These are phyloP conservation scores for Dolichallabes microphthalmus DNA, from an alignment of 2,113 vertebrate species.

Conservation along the genomic window DNA sequence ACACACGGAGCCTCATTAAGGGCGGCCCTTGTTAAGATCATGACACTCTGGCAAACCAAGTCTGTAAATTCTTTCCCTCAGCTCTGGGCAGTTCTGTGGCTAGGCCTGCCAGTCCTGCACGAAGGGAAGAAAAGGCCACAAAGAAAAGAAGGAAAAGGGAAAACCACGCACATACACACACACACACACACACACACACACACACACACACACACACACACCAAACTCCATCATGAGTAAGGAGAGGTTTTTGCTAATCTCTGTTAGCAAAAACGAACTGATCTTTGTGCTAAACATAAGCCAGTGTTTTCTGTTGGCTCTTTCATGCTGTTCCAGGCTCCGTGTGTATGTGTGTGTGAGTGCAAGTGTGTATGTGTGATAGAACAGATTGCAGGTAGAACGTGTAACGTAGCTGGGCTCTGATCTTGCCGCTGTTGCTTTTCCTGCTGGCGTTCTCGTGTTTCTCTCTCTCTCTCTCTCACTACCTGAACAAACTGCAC, in stretches of 20 bases:
- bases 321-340: conserved; percentile 4
- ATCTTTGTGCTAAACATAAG: conserved; percentile 20
- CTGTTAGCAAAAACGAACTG: conserved; percentile 24
- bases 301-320: conserved; percentile 7
- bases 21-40: conserved; percentile 40
- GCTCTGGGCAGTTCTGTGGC: conserved; percentile 27
- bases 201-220: conserved; percentile 25
- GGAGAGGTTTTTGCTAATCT: conserved; percentile 36
- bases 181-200: conserved; percentile 8
- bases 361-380: neutral
- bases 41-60: conserved; percentile 48
- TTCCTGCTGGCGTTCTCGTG: conserved; percentile 22
- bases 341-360: neutral
- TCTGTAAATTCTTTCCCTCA: conserved; percentile 45
- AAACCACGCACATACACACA: conserved; percentile 27
- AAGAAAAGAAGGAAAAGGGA: conserved; percentile 30
- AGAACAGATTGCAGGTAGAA: conserved; percentile 44
- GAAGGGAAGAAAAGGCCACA: conserved; percentile 29
- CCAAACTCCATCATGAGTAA: conserved; percentile 29
- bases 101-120: conserved; percentile 27
- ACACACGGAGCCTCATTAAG: conserved; percentile 36
- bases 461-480: conserved; percentile 19
- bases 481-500: neutral
- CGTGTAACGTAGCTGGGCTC: conserved; percentile 36
- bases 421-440: conserved; percentile 25